Evolutionary conservation across 2,888 invertebrate genomes (phyloP), one percentile per base, ranked within the genome.

Genomic region (Amphipoea lucens): DNA sequence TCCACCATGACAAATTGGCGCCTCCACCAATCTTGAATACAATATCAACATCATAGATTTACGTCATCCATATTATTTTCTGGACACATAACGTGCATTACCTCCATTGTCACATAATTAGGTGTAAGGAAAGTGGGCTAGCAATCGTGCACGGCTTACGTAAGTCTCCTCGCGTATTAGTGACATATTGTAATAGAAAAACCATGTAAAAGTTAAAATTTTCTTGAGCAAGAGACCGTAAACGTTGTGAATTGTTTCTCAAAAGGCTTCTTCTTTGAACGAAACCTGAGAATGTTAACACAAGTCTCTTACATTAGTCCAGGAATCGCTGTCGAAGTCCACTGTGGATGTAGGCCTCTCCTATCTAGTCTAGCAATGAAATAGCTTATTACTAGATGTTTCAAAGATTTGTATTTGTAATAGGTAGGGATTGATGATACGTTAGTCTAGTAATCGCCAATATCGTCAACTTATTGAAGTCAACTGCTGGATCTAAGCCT

Each of bases 61-160:
- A 83, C 88, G 80, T 85, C 83, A 89, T 70, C 63, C 65, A 54
- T 79, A 69, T 81, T 73, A 80, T 88, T 87, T 84, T 87, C 79
- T 84, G 65, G 84, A 86, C 78, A 76, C 76, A 82, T 87, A 84
- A 84, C 78, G 71, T 77, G 51, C 75, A 86, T 84, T 84, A 84
- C 72, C 29, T 87, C 84, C 83, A 91, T 92, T 93, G 93, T 93
- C 92, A 90, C 89, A 91, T 90, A 92, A 93, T 93, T 93, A 90
- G 91, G 90, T 89, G 82, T 84, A 79, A 91, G 87, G 92, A 94
- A 94, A 95, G 93, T 93, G 81, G 91, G 90, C 88, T 91, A 92
- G 90, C 86, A 87, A 87, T 85, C 75, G 74, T 79, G 78, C 81
- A 60, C 73, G 74, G 45, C 60, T 92, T 93, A 88, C 88, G 91